Evolutionary conservation across 2,113 vertebrate genomes (phyloP).

Genomic region (Sylvia atricapilla): DNA sequence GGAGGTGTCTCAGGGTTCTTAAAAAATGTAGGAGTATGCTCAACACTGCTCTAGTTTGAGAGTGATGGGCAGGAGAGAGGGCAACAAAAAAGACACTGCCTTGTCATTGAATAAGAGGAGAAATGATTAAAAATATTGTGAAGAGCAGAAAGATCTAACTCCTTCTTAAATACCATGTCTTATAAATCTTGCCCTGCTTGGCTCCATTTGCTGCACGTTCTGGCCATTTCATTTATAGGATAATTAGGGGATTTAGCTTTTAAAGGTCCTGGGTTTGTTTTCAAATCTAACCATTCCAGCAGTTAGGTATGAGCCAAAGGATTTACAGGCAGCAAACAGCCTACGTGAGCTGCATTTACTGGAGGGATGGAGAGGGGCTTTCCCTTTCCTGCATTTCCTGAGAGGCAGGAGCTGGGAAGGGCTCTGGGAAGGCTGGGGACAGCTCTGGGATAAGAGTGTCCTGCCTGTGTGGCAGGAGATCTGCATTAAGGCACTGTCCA

Average conservation of each 20-base stretch:
- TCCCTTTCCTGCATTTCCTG: background rate
- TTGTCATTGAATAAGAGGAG: background rate
- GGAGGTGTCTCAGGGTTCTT: background rate
- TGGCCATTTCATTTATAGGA: constrained; percentile 14
- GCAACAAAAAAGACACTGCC: background rate
- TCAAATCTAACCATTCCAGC: background rate
- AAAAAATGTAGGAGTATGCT: background rate
- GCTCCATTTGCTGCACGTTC: background rate
- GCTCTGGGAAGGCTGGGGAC: background rate
- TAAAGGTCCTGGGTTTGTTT: constrained; percentile 39
- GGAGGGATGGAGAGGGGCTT: background rate
- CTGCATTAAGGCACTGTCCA: background rate
- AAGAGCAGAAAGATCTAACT: background rate
- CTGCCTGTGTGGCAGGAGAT: background rate
- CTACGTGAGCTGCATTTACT: background rate
- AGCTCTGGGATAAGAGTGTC: background rate
- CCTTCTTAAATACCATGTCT: background rate
- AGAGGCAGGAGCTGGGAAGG: background rate
- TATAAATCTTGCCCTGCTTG: background rate
- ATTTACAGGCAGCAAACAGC: constrained; percentile 3
- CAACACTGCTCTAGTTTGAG: background rate
- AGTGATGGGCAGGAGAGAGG: background rate
- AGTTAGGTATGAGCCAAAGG: constrained; percentile 6
- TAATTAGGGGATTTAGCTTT: constrained; percentile 52
- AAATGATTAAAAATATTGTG: background rate